Base-by-base conservation (phyloP, 1,140 invertebrate genomes). In the Wiebesia pumilae region DNA sequence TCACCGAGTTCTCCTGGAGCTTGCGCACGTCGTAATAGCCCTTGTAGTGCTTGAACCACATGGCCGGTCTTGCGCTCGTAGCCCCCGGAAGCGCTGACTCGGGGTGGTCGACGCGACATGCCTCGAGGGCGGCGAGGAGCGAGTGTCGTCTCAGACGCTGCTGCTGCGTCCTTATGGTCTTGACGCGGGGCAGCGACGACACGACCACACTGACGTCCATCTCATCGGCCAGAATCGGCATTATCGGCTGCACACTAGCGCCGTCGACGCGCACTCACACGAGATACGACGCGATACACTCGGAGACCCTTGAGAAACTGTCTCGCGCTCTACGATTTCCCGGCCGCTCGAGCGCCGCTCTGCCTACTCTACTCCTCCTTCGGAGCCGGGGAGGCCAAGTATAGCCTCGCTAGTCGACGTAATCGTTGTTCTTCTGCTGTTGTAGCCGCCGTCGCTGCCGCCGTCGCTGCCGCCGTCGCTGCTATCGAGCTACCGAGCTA, bases 1-100 rank as follows among this genome's bases (percentile, higher is more conserved):
- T 92, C 87, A 91, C 91, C 90, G 90, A 88, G 38, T 92, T 88
- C 33, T 90, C 82, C 85, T 92, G 89, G 82, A 90, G 86, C 89
- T 91, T 92, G 77, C 90, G 87, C 43, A 92, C 89, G 82, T 92
- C 90, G 90, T 92, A 92, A 85, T 90, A 91, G 89, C 91, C 90
- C 85, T 90, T 90, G 90, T 92, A 90, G 88, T 90, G 92, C 80
- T 92, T 92, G 89, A 91, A 91, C 91, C 91, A 91, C 89, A 92
- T 91, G 86, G 89, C 89, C 3, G 80, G 40, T 6, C 38, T 88
- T 54, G 62, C 16, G 58, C 58, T 85, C 83, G 40, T 30, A 16
- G 43, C 27, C 24, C 69, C 65, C 62, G 33, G 33, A 30, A 35
- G 10, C 69, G 33, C 54, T 47, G 80, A 38, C 65, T 67, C 38